phyloP scores from a whole-genome alignment of 2,797 vertebrate genomes.

The Hemitrygon akajei region DNA sequence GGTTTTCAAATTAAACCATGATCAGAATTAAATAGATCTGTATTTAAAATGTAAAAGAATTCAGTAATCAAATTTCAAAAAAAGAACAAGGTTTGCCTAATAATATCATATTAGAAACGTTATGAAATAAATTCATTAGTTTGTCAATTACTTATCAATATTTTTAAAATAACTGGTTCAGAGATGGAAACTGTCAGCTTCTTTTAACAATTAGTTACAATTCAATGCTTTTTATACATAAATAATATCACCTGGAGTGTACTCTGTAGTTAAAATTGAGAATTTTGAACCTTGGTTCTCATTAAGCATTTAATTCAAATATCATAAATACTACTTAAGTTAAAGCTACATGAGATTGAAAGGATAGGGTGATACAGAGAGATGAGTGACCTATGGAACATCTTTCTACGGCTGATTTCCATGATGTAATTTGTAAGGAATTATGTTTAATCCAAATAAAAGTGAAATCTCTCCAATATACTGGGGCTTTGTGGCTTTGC shows the following conservation, averaged over 20 bases:
- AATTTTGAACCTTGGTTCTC: not conserved
- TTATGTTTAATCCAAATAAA: not conserved
- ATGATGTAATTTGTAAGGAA: not conserved
- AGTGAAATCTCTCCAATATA: not conserved
- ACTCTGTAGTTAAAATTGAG: not conserved
- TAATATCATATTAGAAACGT: not conserved
- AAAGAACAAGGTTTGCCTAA: not conserved
- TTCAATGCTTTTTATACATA: not conserved
- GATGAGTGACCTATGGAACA: not conserved
- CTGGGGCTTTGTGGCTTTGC: not conserved
- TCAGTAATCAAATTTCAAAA: not conserved
- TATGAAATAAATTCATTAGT: too few relatives aligned
- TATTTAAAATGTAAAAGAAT: not conserved
- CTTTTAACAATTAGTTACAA: not conserved
- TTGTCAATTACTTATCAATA: not conserved
- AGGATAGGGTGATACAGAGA: not conserved
- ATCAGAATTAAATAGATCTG: not conserved
- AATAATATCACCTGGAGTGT: not conserved
- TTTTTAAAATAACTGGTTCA: not conserved
- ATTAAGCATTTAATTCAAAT: not conserved
- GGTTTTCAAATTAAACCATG: not conserved
- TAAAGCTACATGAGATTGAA: not conserved
- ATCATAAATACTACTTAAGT: not conserved
- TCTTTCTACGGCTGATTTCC: not conserved
- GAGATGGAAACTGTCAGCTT: not conserved